phyloP scores from a whole-genome alignment of 2,113 vertebrate species.

The Rostratula benghalensis region DNA sequence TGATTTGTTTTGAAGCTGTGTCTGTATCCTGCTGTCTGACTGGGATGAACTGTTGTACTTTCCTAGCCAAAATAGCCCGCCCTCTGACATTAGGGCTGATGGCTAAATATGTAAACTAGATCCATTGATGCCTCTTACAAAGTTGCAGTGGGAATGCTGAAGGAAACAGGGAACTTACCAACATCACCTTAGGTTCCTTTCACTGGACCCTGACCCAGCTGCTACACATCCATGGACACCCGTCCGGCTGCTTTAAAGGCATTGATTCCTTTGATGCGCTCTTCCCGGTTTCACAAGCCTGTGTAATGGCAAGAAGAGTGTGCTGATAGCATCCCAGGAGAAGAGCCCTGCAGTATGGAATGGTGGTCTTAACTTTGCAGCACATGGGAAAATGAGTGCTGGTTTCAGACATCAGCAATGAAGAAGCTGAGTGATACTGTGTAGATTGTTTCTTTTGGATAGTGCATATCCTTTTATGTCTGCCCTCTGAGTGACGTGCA shows the following conservation, averaged over 20 bases:
- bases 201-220: neutral
- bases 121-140: neutral
- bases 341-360: neutral
- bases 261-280: neutral
- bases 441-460: neutral
- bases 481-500: neutral
- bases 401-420: neutral
- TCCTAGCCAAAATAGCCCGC: neutral
- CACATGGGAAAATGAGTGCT: neutral
- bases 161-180: neutral
- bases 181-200: neutral
- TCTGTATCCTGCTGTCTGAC: neutral
- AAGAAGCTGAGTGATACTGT: neutral
- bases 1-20: neutral
- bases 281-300: neutral
- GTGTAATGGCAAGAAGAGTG: neutral
- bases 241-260: neutral
- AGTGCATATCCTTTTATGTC: neutral
- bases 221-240: too few species aligned
- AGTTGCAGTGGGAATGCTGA: neutral
- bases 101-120: neutral
- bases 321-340: fast-evolving
- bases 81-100: neutral
- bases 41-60: neutral
- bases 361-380: neutral